Base-by-base conservation (phyloP, 2,797 vertebrate genomes). In the Ctenosaura bakeri region DNA sequence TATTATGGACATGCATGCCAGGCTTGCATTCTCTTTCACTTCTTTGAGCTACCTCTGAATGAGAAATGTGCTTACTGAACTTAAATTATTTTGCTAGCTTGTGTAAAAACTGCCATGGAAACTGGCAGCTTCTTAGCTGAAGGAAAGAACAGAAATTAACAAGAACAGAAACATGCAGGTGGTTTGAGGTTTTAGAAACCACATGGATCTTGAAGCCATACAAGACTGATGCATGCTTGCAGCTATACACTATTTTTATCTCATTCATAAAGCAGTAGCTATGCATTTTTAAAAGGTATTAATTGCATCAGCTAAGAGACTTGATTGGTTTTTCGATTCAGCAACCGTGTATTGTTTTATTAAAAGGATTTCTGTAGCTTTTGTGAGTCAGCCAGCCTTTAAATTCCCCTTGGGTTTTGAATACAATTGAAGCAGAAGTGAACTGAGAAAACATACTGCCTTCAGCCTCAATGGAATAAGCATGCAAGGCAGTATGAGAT, bases 171-270 rank as follows among this genome's bases (percentile, higher is more conserved):
- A 81, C 56, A 62, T 83, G 42, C 35, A 46, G 66, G 1, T 85
- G 29, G 20, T 73, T 54, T 90, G 20, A 20, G 38, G 62, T 87
- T 81, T 90, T 14, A 81, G 0, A 46, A 66, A 46, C 18, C 77
- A 69, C 73, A 62, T 59, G 73, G 71, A 46, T 18, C 29, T 83
- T 89, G 73, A 78, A 76, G 52, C 13, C 42, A 66, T 46, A 52
- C 42, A 52, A 32, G 32, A n/a, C 1, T 69, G 59, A 69, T 80
- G 76, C 14, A 80, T 26, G 62, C 77, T 81, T 71, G 32, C 46
- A 78, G 62, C 64, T 80, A 89, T 71, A 78, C 8, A 46, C 46
- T 91, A 54, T 89, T 91, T 94, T 93, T 92, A 85, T 85, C 85
- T 92, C 6, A 0, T 77, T 56, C 73, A 35, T 79, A 92, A 93